phyloP scores from a whole-genome alignment of 2,113 vertebrate species.

The Talpa occidentalis region DNA sequence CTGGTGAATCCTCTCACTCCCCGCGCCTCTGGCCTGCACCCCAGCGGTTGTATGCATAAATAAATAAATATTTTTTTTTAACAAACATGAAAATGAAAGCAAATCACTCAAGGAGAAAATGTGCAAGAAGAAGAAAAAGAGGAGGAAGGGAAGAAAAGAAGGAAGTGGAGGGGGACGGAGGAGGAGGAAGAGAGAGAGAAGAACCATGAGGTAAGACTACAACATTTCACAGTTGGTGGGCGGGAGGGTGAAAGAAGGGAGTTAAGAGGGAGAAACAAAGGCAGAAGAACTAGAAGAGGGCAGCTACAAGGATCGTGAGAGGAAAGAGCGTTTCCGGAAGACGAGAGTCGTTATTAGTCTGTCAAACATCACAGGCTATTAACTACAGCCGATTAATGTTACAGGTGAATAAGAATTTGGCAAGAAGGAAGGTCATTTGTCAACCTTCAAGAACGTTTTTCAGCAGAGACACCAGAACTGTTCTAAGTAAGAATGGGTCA shows the following conservation, averaged over 20 bases:
- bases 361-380: not conserved
- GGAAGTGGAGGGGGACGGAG: too few species aligned
- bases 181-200: not conserved
- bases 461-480: not conserved
- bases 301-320: not conserved
- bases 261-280: not conserved
- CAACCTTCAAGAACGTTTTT: not conserved
- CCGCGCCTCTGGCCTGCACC: too few species aligned
- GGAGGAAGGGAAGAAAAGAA: not conserved
- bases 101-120: not conserved
- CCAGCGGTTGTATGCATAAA: too few species aligned
- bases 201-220: not conserved
- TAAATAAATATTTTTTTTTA: too few species aligned
- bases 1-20: too few species aligned
- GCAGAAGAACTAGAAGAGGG: not conserved
- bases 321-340: not conserved
- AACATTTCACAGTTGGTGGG: not conserved
- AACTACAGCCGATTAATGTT: not conserved
- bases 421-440: constrained; percentile 8
- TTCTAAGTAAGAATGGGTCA: not conserved
- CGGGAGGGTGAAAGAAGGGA: not conserved
- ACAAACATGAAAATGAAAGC: too few species aligned
- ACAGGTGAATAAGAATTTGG: not conserved
- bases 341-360: not conserved
- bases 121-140: not conserved